Conservation (phyloP, 2,888 invertebrate genomes). For the Fragum fragum region DNA sequence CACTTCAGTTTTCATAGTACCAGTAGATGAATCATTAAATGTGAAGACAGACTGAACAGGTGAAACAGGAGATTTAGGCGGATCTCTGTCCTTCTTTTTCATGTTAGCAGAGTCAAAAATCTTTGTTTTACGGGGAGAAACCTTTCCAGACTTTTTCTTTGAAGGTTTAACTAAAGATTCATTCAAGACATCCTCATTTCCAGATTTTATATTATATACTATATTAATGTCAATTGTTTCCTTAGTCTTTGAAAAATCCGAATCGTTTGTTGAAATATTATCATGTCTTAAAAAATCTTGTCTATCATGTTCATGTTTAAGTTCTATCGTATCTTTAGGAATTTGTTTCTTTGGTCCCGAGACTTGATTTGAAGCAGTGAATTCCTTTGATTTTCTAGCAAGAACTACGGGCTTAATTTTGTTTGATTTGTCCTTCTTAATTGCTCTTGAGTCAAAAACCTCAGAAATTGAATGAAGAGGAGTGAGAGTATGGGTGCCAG, state of each 20-base stretch:
- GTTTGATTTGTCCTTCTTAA: constrained; percentile 40
- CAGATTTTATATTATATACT: not conserved
- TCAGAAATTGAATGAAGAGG: constrained; percentile 49
- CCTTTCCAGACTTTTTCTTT: constrained; percentile 50
- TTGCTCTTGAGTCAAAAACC: constrained; percentile 62
- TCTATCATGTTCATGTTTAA: constrained; percentile 59
- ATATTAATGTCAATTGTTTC: not conserved
- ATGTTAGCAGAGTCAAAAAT: constrained; percentile 72
- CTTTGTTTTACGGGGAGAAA: constrained; percentile 66
- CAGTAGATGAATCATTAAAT: not conserved
- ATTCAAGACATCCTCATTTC: constrained; percentile 19
- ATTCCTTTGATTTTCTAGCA: constrained; percentile 36
- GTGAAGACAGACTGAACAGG: not conserved
- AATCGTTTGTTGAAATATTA: not conserved
- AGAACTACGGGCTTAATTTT: constrained; percentile 40
- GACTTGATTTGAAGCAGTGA: constrained; percentile 15
- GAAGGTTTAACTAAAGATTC: constrained; percentile 26
- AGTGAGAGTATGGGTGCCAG: constrained; percentile 14
- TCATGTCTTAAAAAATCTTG: not conserved
- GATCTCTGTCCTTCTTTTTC: constrained; percentile 46
- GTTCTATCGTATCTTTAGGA: constrained; percentile 61
- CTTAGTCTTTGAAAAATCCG: not conserved
- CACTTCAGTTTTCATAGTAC: not conserved
- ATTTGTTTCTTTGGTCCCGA: constrained; percentile 22
- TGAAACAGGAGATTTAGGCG: constrained; percentile 39